A percentile compares a stretch with the other conserved stretches of the same genome.
These are phyloP conservation scores for Sarotherodon lohbergeri DNA, from an alignment of 2,113 vertebrate species.

Conservation along the genomic window DNA sequence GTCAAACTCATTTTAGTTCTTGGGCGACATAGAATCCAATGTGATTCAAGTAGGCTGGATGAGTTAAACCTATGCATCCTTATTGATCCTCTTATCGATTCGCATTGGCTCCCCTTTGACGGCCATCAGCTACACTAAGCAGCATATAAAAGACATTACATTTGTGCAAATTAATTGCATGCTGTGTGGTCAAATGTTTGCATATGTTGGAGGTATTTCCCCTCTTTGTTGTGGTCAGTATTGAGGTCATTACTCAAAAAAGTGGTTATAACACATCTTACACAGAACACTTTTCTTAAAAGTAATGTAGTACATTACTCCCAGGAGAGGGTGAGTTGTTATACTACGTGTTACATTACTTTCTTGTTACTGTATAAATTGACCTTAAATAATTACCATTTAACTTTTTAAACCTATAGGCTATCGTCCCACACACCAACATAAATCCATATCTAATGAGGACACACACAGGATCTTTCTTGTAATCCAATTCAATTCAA, in stretches of 20 bases:
- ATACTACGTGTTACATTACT: neutral
- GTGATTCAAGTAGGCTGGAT: neutral
- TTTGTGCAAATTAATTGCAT: neutral
- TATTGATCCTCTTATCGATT: rapidly evolving
- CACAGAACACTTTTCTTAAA: neutral
- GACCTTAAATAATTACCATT: neutral
- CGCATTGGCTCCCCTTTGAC: neutral
- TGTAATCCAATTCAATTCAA: no score
- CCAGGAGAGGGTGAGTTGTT: rapidly evolving
- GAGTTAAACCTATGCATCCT: neutral
- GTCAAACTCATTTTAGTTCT: neutral
- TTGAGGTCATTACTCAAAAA: neutral
- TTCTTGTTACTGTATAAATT: neutral
- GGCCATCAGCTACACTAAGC: rapidly evolving
- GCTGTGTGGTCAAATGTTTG: neutral
- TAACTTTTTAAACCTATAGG: neutral
- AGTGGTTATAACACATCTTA: neutral
- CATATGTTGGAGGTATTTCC: rapidly evolving
- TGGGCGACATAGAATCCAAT: neutral
- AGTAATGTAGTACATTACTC: neutral
- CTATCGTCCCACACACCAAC: rapidly evolving
- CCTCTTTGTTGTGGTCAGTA: rapidly evolving
- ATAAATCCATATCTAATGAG: neutral
- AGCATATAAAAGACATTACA: neutral
- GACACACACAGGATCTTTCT: neutral